Evolutionary conservation across 23 tunicate genomes (phyloP).

Genomic region (Trididemnum nubilum): DNA sequence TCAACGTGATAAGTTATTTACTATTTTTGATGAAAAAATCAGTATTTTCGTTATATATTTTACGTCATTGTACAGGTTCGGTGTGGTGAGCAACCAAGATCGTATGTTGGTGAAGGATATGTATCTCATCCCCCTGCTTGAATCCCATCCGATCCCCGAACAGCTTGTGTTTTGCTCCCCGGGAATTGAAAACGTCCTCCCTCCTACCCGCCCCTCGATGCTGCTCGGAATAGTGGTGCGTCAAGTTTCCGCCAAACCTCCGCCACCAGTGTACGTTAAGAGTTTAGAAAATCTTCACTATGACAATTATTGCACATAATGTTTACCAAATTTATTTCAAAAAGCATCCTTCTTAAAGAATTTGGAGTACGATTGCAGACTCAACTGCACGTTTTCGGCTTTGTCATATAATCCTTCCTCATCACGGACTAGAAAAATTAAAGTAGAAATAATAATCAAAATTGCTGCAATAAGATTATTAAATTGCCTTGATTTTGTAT

Average conservation of each 20-base stretch:
- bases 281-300: too few species aligned
- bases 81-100: constrained; percentile 86
- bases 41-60: too few species aligned
- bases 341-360: too few species aligned
- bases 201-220: constrained; percentile 76
- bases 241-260: constrained; percentile 25
- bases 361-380: too few species aligned
- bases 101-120: constrained; percentile 78
- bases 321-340: neutral
- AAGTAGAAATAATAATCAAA: too few species aligned
- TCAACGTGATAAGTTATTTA: too few species aligned
- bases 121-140: constrained; percentile 82
- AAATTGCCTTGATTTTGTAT: too few species aligned
- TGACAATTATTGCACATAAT: neutral
- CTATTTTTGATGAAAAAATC: too few species aligned
- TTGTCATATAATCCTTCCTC: too few species aligned
- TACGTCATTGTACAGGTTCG: constrained; percentile 51
- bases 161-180: constrained; percentile 38
- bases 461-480: too few species aligned
- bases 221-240: constrained; percentile 73
- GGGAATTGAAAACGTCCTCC: constrained; percentile 40
- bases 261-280: neutral
- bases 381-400: too few species aligned
- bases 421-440: too few species aligned
- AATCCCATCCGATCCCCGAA: constrained; percentile 60